These are phyloP conservation scores for Scatophagus argus DNA, from an alignment of 2,113 vertebrate species.

Conservation along the genomic window DNA sequence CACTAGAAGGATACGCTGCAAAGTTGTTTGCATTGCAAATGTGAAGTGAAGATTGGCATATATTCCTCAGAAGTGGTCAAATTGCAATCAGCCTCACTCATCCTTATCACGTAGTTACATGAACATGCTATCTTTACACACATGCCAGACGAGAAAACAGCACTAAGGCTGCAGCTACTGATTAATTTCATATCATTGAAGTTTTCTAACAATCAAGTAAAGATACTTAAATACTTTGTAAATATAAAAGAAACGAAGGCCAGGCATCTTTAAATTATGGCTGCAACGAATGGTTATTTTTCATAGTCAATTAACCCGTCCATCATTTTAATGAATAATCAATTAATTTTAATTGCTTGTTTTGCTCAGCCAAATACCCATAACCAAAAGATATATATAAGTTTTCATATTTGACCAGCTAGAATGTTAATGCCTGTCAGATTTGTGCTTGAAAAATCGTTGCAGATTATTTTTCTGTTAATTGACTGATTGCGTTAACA, in stretches of 20 bases:
- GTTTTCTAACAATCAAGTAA: no score
- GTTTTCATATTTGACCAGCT: background rate
- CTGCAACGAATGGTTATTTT: background rate
- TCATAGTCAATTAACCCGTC: background rate
- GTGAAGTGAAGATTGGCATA: background rate
- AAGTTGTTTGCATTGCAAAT: background rate
- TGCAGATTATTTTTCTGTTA: no score
- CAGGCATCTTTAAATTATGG: background rate
- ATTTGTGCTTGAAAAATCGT: no score
- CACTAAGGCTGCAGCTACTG: no score
- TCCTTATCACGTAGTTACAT: background rate
- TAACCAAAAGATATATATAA: no score
- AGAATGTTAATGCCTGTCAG: background rate
- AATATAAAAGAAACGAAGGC: background rate
- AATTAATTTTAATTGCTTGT: background rate
- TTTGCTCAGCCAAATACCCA: no score
- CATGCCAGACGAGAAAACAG: background rate
- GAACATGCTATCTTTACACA: slow-evolving; percentile 5
- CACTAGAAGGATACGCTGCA: background rate
- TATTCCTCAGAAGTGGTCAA: background rate
- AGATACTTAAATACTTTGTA: background rate
- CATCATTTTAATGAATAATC: background rate
- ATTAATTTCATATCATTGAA: background rate
- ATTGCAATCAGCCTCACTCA: background rate
- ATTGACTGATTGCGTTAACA: no score